A percentile compares a stretch with the other conserved stretches of the same genome.
Conservation (phyloP, 2,113 vertebrate genomes). For the Haliaeetus leucogaster region DNA sequence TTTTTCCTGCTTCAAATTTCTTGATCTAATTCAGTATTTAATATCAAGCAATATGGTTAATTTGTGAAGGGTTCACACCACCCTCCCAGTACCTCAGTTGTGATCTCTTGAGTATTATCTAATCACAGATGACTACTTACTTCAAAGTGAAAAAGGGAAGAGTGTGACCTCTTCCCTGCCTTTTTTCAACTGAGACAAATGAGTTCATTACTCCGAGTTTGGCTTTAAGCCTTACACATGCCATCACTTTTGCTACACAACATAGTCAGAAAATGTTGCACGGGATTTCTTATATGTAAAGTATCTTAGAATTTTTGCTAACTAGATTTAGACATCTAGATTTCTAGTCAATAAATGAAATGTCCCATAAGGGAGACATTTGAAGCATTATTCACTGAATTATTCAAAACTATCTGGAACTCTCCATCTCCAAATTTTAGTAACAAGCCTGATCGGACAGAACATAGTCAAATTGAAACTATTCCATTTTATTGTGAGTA, state of each 20-base stretch:
- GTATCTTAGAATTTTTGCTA: not conserved
- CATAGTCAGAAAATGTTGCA: not conserved
- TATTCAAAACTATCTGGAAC: not conserved
- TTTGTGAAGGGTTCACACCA: not conserved
- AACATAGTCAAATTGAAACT: not conserved
- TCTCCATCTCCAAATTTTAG: not conserved
- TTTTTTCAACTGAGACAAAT: not conserved
- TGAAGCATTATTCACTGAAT: not conserved
- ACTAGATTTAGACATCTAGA: not conserved
- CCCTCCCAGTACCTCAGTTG: not conserved
- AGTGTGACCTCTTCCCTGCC: not conserved
- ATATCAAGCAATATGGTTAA: not conserved
- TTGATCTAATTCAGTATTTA: not conserved
- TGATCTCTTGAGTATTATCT: not conserved
- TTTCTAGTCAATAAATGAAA: not conserved
- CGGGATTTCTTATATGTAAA: accelerated
- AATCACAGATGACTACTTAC: not conserved
- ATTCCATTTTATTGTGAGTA: not conserved
- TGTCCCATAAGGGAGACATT: not conserved
- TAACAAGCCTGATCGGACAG: not conserved
- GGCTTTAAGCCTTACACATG: not conserved
- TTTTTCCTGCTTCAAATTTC: not conserved
- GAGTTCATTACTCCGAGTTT: not conserved
- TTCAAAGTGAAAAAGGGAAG: not conserved
- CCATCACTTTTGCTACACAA: not conserved